Conservation (phyloP, 37 sponge, comb jelly and placozoan species). For the Amphimedon queenslandica region DNA sequence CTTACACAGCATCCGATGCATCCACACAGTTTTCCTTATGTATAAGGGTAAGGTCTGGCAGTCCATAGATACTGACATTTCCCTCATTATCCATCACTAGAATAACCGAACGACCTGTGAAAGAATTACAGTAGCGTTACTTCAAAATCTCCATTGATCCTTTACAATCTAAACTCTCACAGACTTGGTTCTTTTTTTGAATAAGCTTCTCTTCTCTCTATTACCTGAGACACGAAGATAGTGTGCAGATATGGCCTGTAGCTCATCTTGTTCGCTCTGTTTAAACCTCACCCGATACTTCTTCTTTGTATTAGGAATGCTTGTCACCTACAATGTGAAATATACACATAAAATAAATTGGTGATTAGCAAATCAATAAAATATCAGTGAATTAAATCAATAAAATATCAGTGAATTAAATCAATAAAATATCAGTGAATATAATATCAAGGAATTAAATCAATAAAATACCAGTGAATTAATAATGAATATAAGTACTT, state of each 20-base stretch:
- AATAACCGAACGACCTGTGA: slow-evolving; percentile 32
- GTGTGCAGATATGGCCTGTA: slow-evolving; percentile 65
- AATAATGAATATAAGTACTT: too few species aligned
- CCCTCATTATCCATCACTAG: slow-evolving; percentile 66
- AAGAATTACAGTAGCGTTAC: neutral
- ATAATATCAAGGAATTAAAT: too few species aligned
- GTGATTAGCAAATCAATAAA: neutral
- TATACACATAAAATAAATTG: neutral
- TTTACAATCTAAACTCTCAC: too few species aligned
- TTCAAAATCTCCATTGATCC: too few species aligned
- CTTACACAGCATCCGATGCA: slow-evolving; percentile 68
- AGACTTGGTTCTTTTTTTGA: too few species aligned
- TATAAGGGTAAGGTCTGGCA: slow-evolving; percentile 72
- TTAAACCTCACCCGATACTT: slow-evolving; percentile 53
- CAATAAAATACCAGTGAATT: too few species aligned
- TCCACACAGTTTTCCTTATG: slow-evolving; percentile 73
- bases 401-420: too few species aligned
- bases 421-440: too few species aligned
- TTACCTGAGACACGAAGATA: slow-evolving; percentile 55
- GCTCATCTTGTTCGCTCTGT: slow-evolving; percentile 55
- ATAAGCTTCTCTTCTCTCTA: neutral
- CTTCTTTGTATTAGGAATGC: slow-evolving; percentile 52
- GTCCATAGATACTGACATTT: slow-evolving; percentile 36
- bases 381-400: too few species aligned
- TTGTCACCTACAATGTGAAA: neutral